Evolutionary conservation across 2,888 invertebrate genomes (phyloP), one percentile per base, ranked within the genome.

Genomic region (Rhogogaster chlorosoma): DNA sequence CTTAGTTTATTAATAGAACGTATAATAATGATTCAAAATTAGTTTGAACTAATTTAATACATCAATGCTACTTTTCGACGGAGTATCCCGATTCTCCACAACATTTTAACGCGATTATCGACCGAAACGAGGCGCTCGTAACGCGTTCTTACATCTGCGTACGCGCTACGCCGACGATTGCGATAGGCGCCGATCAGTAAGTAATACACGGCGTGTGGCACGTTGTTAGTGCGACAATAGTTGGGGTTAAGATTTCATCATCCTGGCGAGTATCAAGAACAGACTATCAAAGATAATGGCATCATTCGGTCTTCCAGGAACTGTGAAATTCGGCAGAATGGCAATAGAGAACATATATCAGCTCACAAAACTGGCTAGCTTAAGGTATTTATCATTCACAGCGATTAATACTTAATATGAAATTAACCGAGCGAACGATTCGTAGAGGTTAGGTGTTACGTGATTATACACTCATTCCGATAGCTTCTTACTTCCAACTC

Each of bases 241-340:
- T 32, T 26, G 18, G 18, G 67, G 67, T 67, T 67, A 67, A 38
- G 42, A 10, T 77, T 77, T 77, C 77, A 49, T 77, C 77, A 77
- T 77, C 77, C 77, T 53, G 42, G 73, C 22, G 2, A 22, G 22
- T n/a, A 42, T 42, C 15, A 42, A 42, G 73, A 45, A 49, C 45
- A 29, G 29, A 53, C 18, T 49, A 45, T 15, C 18, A 32, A 32
- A 29, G 42, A 80, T 80, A 49, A 80, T 80, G 80, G 80, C 80
- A 80, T 61, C 61, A 26, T 61, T 80, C 61, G 80, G 61, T 2
- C 10, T 80, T 2, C 57, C 80, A 26, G 61, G 29, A 7, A 91
- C 94, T 85, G 93, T 94, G 78, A 94, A 94, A 92, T 91, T 95
- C 85, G 93, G 94, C 29, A 94, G 94, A 93, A 93, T 94, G 85